A percentile compares a stretch with the other conserved stretches of the same genome.
Conservation (phyloP, 2,113 vertebrate genomes). For the Prietella phreatophila region DNA sequence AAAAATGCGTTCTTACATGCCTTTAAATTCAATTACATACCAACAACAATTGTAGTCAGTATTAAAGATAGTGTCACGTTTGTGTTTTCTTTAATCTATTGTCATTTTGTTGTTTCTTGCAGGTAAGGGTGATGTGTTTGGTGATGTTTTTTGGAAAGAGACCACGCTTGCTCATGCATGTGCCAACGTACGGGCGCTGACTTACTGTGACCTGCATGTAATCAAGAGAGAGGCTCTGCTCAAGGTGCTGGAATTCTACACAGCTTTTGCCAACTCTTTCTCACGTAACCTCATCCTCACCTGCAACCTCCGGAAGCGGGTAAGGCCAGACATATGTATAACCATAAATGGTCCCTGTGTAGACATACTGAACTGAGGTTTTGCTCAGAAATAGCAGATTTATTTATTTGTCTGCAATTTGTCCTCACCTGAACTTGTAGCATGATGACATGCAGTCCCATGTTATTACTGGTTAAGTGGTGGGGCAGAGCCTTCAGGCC, state of each 20-base stretch:
- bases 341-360: not conserved
- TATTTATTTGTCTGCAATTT: not conserved
- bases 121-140: slow-evolving; percentile 98
- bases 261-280: slow-evolving; percentile 93
- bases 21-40: not conserved
- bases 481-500: not conserved
- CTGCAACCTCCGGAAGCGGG: slow-evolving; percentile 95
- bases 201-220: slow-evolving; percentile 96
- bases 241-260: slow-evolving; percentile 95
- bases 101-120: slow-evolving; percentile 11
- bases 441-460: slow-evolving; percentile 8
- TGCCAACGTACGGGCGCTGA: slow-evolving; percentile 93
- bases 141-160: slow-evolving; percentile 98
- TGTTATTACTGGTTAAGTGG: slow-evolving; percentile 16
- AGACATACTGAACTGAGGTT: not conserved
- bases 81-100: not conserved
- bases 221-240: slow-evolving; percentile 91
- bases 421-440: slow-evolving; percentile 10
- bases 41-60: not conserved
- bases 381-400: not conserved
- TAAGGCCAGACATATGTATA: slow-evolving; percentile 64
- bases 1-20: not conserved
- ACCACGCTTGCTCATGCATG: slow-evolving; percentile 87
- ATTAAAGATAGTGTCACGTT: not conserved
- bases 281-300: slow-evolving; percentile 95